phyloP scores from a whole-genome alignment of 2,797 vertebrate species.

The Knipowitschia caucasica region DNA sequence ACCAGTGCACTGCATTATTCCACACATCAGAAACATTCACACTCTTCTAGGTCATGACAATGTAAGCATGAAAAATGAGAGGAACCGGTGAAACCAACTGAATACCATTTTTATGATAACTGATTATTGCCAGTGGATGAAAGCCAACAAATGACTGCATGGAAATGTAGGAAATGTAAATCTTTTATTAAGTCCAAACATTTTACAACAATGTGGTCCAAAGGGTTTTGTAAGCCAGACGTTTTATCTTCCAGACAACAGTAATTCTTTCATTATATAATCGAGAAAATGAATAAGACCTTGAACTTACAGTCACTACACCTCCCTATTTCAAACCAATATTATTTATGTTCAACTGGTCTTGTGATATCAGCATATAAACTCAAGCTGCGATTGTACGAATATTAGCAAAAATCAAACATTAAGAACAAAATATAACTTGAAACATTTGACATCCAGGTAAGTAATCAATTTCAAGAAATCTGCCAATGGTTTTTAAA shows the following conservation, averaged over 20 bases:
- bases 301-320: no score
- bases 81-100: slow-evolving; percentile 41
- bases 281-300: no score
- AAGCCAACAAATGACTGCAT: slow-evolving; percentile 19
- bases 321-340: neutral
- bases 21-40: slow-evolving; percentile 67
- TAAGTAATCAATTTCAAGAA: no score
- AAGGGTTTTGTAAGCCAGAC: no score
- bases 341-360: neutral
- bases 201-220: slow-evolving; percentile 8
- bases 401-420: no score
- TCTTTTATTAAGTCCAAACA: slow-evolving; percentile 12
- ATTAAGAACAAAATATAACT: no score
- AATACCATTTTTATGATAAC: slow-evolving; percentile 45
- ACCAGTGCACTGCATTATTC: slow-evolving; percentile 75
- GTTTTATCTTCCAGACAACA: no score
- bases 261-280: no score
- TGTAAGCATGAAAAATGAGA: slow-evolving; percentile 63
- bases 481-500: no score
- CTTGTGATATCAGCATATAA: no score
- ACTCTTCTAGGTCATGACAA: slow-evolving; percentile 68
- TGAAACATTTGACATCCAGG: no score
- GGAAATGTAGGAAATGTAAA: slow-evolving; percentile 15
- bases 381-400: no score
- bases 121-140: slow-evolving; percentile 47